A percentile compares a stretch with the other conserved stretches of the same genome.
Evolutionary conservation across 1,140 invertebrate species (phyloP).

Genomic region (Euura lappo): DNA sequence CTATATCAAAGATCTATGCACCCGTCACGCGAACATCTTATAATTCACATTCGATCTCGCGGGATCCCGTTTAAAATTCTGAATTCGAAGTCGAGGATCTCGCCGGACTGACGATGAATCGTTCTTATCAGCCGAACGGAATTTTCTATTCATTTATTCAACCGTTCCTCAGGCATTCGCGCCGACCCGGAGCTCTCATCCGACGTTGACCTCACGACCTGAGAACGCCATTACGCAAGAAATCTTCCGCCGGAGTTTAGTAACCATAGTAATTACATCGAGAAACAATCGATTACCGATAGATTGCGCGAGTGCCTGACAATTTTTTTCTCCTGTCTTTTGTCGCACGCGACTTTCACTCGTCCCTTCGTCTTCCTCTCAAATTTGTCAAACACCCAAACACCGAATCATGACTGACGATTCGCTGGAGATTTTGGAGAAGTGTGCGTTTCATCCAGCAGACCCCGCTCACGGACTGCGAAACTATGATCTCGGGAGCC

Average conservation of each 20-base stretch:
- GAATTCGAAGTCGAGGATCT: no score
- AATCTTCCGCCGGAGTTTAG: neutral
- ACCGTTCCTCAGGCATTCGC: neutral
- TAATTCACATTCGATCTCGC: neutral
- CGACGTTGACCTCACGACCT: neutral
- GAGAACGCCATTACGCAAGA: neutral
- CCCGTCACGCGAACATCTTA: neutral
- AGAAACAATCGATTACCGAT: no score
- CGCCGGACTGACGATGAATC: no score
- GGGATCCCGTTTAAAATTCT: neutral
- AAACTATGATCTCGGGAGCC: constrained; percentile 15
- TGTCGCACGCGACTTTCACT: no score
- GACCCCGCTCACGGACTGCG: constrained; percentile 9
- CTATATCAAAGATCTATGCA: neutral
- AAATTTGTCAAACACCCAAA: neutral
- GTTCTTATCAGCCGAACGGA: no score
- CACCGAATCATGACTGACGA: constrained; percentile 18
- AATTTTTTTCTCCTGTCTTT: no score
- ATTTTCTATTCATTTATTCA: no score
- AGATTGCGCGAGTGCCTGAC: no score
- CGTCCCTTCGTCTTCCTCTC: no score
- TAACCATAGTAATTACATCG: no score
- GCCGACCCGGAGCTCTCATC: neutral
- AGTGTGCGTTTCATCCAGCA: constrained; percentile 6
- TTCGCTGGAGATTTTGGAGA: constrained; percentile 19